phyloP scores from a whole-genome alignment of 2,113 vertebrate genomes.

The Eublepharis macularius region DNA sequence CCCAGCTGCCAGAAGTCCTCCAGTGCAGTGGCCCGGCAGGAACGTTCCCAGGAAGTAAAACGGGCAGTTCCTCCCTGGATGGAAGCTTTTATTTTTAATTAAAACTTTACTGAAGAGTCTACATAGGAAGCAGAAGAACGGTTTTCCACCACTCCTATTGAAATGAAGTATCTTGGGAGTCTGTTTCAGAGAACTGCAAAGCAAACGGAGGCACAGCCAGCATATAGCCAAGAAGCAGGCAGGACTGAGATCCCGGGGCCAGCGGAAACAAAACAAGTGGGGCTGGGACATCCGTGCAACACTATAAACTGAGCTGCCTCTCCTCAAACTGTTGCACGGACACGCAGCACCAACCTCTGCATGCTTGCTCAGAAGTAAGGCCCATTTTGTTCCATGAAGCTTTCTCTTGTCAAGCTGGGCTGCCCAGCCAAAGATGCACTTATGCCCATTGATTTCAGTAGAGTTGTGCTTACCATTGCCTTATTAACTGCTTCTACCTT shows the following conservation, averaged over 20 bases:
- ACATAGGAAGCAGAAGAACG: background rate
- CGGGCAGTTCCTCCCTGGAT: background rate
- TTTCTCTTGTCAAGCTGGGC: background rate
- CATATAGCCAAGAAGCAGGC: background rate
- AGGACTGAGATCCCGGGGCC: background rate
- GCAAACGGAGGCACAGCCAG: background rate
- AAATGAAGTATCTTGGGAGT: background rate
- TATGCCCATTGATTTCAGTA: background rate
- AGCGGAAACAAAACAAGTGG: background rate
- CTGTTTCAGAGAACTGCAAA: background rate
- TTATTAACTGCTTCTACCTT: background rate
- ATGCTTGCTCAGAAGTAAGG: background rate
- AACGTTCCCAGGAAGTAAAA: no score
- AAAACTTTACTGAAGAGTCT: constrained; percentile 40
- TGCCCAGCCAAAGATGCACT: background rate
- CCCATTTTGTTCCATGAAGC: no score
- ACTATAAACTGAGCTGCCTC: background rate
- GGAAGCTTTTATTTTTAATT: constrained; percentile 5
- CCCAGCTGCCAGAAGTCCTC: no score
- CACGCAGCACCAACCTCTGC: background rate
- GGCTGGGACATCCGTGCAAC: no score
- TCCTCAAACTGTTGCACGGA: background rate
- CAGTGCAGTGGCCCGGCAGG: no score
- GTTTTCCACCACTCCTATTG: background rate
- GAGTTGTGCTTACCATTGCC: background rate